Percentiles rank a stretch among this genome's conserved stretches.
Conservation (phyloP, 1,140 invertebrate genomes). For the Pissodes strobi region DNA sequence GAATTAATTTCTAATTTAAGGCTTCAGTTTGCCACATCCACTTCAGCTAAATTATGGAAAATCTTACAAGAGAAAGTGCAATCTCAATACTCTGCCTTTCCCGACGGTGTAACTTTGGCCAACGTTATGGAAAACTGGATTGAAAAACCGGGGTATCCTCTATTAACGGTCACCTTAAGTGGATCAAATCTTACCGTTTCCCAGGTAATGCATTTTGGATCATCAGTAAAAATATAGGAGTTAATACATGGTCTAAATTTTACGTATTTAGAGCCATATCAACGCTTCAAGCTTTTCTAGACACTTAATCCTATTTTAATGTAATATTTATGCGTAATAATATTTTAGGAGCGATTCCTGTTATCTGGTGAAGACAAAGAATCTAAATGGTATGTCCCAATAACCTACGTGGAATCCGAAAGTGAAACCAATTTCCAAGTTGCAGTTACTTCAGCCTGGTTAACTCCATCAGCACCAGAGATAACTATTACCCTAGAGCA, state of each 20-base stretch:
- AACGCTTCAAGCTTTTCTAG: not conserved
- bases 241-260: not conserved
- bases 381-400: constrained; percentile 29
- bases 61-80: too few relatives aligned
- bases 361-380: constrained; percentile 6
- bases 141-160: constrained; percentile 60
- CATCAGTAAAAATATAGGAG: not conserved
- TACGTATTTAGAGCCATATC: not conserved
- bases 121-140: constrained; percentile 62
- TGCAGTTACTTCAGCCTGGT: not conserved
- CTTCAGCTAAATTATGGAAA: too few relatives aligned
- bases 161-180: constrained; percentile 9
- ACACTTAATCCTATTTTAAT: not conserved
- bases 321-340: not conserved
- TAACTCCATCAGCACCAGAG: not conserved
- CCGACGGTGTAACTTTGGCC: not conserved
- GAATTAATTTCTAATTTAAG: too few relatives aligned
- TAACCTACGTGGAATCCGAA: not conserved
- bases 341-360: constrained; percentile 20
- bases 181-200: not conserved
- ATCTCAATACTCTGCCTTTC: too few relatives aligned
- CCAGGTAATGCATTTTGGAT: not conserved
- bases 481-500: not conserved
- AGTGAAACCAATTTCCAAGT: not conserved
- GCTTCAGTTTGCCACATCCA: too few relatives aligned